Evolutionary conservation across 2,113 vertebrate species (phyloP).

Genomic region (Megalops atlanticus): DNA sequence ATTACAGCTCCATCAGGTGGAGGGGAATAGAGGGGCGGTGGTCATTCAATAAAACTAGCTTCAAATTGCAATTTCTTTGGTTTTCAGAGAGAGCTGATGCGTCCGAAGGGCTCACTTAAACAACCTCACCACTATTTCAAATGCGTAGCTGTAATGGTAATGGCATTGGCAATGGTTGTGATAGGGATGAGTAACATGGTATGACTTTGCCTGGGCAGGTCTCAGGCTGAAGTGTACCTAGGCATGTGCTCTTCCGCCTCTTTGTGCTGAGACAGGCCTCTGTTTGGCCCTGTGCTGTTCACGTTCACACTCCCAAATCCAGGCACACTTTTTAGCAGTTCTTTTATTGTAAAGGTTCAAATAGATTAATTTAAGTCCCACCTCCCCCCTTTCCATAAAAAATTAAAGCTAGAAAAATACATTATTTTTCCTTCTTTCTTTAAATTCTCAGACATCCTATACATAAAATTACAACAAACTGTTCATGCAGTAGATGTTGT

Average conservation of each 20-base stretch:
- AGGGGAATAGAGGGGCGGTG: neutral
- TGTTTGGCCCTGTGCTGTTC: neutral
- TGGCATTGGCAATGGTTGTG: too few species aligned
- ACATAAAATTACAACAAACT: slow-evolving; percentile 4
- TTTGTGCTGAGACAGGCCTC: neutral
- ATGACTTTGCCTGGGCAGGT: neutral
- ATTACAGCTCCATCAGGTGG: neutral
- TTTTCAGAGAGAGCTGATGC: neutral
- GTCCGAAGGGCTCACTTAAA: neutral
- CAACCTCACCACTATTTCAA: too few species aligned
- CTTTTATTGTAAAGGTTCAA: slow-evolving; percentile 17
- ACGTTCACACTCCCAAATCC: neutral
- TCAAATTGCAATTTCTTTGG: neutral
- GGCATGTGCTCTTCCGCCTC: neutral
- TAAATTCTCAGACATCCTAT: neutral
- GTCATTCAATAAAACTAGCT: neutral
- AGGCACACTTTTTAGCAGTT: neutral
- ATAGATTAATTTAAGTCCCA: slow-evolving; percentile 1
- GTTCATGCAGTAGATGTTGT: slow-evolving; percentile 5
- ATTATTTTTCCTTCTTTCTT: slow-evolving; percentile 38
- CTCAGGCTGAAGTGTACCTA: neutral
- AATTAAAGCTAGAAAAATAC: slow-evolving; percentile 35
- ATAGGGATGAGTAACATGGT: too few species aligned
- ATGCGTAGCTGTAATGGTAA: too few species aligned
- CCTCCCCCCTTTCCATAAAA: neutral